These are phyloP conservation scores for Acanthosoma haemorrhoidale DNA, from an alignment of 2,888 invertebrate genomes.

Conservation along the genomic window DNA sequence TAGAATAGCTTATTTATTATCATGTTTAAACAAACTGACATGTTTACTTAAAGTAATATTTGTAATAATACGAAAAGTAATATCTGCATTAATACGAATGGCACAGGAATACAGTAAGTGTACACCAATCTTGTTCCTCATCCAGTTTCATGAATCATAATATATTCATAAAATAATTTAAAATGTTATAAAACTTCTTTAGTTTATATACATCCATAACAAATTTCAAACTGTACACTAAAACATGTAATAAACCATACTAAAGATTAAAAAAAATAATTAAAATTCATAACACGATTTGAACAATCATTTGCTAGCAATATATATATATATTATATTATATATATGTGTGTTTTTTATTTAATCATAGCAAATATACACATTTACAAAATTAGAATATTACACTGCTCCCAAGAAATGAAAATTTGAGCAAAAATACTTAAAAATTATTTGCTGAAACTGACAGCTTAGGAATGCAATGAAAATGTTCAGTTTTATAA, in stretches of 20 bases:
- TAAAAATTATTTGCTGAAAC: slow-evolving; percentile 2
- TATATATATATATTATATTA: no score
- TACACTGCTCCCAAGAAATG: slow-evolving; percentile 1
- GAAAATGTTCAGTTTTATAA: not conserved
- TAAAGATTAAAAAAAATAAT: not conserved
- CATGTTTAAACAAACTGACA: no score
- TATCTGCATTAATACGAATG: not conserved
- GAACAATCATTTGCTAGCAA: no score
- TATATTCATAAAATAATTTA: slow-evolving; percentile 10
- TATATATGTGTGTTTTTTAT: not conserved
- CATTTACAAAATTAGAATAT: not conserved
- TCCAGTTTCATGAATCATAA: not conserved
- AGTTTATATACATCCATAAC: not conserved
- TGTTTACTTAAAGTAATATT: not conserved
- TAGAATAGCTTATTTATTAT: not conserved
- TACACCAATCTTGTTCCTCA: not conserved
- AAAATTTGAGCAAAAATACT: slow-evolving; percentile 4
- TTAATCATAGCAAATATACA: not conserved
- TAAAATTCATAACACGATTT: no score
- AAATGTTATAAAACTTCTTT: slow-evolving; percentile 7
- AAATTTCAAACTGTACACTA: not conserved
- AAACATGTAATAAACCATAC: not conserved
- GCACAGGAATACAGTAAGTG: not conserved
- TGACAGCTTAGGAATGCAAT: not conserved
- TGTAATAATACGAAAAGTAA: no score